These are phyloP conservation scores for Caenorhabditis brenneri DNA, from an alignment of 1,140 invertebrate genomes.

Conservation along the genomic window DNA sequence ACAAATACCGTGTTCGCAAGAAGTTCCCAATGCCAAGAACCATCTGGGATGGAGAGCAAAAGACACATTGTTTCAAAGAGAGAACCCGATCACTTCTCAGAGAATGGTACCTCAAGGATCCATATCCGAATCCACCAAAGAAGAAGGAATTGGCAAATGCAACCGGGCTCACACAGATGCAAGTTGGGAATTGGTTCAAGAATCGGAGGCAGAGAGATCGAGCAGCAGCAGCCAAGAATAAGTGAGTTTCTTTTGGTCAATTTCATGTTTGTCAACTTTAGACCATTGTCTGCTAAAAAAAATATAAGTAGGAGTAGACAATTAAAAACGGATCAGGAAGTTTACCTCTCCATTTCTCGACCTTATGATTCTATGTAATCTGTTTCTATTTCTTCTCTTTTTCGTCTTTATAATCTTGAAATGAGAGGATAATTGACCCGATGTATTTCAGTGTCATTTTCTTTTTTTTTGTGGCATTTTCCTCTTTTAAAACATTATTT, in stretches of 20 bases:
- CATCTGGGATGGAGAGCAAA: conserved; percentile 98
- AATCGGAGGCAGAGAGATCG: conserved; percentile 95
- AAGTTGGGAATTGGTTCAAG: conserved; percentile 99
- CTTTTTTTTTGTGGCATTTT: neutral
- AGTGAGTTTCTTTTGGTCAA: conserved; percentile 72
- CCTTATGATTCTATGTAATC: conserved; percentile 29
- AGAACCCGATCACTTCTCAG: conserved; percentile 88
- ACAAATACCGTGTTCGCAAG: conserved; percentile 97
- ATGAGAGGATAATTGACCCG: neutral
- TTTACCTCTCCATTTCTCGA: conserved; percentile 28
- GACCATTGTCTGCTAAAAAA: neutral
- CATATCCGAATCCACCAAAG: conserved; percentile 98
- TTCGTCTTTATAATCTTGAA: neutral
- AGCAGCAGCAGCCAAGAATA: conserved; percentile 97
- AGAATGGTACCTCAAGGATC: conserved; percentile 98
- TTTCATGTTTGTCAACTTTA: neutral
- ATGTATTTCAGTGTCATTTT: conserved; percentile 30
- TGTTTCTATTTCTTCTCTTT: too few species aligned
- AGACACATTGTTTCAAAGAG: conserved; percentile 99
- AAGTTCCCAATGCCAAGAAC: conserved; percentile 97
- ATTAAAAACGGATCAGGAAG: conserved; percentile 15
- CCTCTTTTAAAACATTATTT: neutral
- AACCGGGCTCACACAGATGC: conserved; percentile 95
- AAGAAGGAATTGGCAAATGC: conserved; percentile 95
- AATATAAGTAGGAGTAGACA: neutral